These are phyloP conservation scores for Acanthurus tractus DNA, from an alignment of 2,797 vertebrate species.

Conservation along the genomic window DNA sequence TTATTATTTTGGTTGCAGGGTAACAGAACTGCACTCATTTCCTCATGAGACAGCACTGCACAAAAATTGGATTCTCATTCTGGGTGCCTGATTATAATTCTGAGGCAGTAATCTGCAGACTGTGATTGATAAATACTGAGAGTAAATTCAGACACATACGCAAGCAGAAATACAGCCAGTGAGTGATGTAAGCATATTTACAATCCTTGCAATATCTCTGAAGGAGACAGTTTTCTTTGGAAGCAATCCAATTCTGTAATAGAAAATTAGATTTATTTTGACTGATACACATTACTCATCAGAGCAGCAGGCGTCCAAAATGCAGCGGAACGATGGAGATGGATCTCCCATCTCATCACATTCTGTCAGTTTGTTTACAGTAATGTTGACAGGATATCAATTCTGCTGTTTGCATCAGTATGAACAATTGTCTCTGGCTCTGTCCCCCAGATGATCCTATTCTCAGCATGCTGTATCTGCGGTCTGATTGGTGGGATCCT, in stretches of 20 bases:
- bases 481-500: constrained; percentile 98
- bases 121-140: constrained; percentile 34
- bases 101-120: constrained; percentile 3
- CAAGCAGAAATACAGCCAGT: constrained; percentile 34
- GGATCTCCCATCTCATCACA: constrained; percentile 46
- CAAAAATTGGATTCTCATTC: neutral
- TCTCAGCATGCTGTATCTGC: constrained; percentile 98
- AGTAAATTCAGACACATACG: constrained; percentile 33
- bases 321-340: constrained; percentile 35
- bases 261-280: constrained; percentile 68
- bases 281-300: constrained; percentile 54
- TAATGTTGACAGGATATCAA: constrained; percentile 39
- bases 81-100: constrained; percentile 13
- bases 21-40: constrained; percentile 27
- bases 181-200: constrained; percentile 55
- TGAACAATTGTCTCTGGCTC: constrained; percentile 11
- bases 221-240: constrained; percentile 45
- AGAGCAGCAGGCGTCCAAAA: constrained; percentile 16
- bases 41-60: constrained; percentile 4
- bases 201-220: constrained; percentile 43
- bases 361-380: constrained; percentile 55
- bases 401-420: constrained; percentile 11
- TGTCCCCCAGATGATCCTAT: constrained; percentile 94
- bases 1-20: constrained; percentile 40
- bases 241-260: constrained; percentile 65